A percentile compares a stretch with the other conserved stretches of the same genome.
phyloP scores from a whole-genome alignment of 2,797 vertebrate genomes.

The Pantherophis vulpinus region DNA sequence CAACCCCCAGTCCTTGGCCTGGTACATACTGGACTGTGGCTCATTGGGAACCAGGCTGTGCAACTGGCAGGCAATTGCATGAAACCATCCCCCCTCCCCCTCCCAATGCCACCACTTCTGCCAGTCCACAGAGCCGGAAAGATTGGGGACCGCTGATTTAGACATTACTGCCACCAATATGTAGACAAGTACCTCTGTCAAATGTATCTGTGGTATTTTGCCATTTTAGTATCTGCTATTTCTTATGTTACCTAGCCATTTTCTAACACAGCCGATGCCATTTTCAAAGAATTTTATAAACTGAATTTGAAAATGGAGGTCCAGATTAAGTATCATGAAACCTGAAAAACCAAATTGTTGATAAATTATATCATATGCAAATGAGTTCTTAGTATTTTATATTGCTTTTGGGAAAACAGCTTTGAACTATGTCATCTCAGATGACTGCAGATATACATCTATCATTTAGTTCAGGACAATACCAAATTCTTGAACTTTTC shows the following conservation, averaged over 20 bases:
- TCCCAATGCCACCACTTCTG: not conserved
- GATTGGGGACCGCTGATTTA: not conserved
- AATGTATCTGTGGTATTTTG: not conserved
- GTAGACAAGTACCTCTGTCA: not conserved
- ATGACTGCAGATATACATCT: not conserved
- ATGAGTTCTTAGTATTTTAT: not conserved
- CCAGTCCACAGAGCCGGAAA: not conserved
- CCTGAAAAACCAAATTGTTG: not conserved
- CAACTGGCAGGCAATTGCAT: not conserved
- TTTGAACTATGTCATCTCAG: not conserved
- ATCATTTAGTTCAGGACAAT: not conserved
- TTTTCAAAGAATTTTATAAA: not conserved
- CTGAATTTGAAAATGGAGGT: not conserved
- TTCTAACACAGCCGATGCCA: not conserved
- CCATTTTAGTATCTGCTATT: not conserved
- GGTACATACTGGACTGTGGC: not conserved
- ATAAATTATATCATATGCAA: not conserved
- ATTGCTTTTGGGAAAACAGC: not conserved
- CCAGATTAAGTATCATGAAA: not conserved
- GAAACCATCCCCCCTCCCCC: not conserved
- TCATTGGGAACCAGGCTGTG: not conserved
- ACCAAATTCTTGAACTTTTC: not conserved
- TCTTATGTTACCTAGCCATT: not conserved
- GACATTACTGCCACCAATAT: not conserved
- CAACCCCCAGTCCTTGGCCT: not conserved